Evolutionary conservation across 2,888 invertebrate genomes (phyloP).

Genomic region (Galerucella pusilla): DNA sequence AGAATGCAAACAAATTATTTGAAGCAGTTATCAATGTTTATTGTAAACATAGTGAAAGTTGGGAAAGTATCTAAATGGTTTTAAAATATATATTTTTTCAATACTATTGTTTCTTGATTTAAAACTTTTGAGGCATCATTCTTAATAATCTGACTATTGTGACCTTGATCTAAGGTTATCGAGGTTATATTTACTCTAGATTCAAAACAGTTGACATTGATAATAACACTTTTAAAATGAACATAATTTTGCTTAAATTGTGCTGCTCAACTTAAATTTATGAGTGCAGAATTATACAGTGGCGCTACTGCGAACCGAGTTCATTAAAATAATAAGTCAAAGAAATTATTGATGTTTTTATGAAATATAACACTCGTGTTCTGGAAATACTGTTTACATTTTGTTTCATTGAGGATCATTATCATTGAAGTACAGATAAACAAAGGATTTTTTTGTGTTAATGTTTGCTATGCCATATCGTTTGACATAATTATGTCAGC

Average conservation of each 20-base stretch:
- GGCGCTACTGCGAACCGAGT: background rate
- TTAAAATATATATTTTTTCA: background rate
- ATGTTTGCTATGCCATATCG: background rate
- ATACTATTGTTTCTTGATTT: background rate
- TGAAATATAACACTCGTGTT: background rate
- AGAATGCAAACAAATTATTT: background rate
- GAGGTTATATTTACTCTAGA: constrained; percentile 17
- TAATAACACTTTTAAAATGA: constrained; percentile 7
- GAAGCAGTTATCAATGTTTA: background rate
- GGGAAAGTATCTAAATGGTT: background rate
- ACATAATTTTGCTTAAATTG: constrained; percentile 4
- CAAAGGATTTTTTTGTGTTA: no score
- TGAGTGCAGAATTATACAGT: no score
- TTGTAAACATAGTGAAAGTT: background rate
- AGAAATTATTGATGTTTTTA: constrained; percentile 13
- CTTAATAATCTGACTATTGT: constrained; percentile 9
- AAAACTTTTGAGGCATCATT: background rate
- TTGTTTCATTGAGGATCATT: background rate
- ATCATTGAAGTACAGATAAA: background rate
- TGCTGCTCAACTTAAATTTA: background rate
- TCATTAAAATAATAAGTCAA: constrained; percentile 9
- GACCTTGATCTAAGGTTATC: constrained; percentile 30
- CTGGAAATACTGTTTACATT: background rate
- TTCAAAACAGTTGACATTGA: constrained; percentile 27
- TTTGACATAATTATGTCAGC: background rate